These are phyloP conservation scores for Apoda limacodes DNA, from an alignment of 2,888 invertebrate genomes.

Conservation along the genomic window DNA sequence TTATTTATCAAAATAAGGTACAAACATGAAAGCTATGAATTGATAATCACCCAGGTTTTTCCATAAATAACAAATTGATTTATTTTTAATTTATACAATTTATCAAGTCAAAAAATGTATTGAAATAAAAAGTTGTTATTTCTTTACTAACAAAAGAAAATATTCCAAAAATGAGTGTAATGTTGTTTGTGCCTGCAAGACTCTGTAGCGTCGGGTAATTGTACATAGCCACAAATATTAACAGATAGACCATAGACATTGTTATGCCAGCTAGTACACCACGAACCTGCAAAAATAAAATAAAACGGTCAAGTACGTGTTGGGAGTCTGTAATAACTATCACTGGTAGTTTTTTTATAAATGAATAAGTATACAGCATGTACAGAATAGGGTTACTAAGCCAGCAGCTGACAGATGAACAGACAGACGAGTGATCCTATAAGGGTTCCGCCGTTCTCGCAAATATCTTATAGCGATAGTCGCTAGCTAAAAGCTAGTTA, in stretches of 20 bases:
- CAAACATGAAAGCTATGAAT: no score
- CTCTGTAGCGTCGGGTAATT: constrained; percentile 25
- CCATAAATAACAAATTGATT: no score
- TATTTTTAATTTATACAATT: neutral
- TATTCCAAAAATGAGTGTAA: constrained; percentile 26
- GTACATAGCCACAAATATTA: constrained; percentile 29
- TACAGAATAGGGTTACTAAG: no score
- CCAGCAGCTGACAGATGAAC: no score
- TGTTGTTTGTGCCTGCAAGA: constrained; percentile 24
- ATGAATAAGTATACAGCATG: no score
- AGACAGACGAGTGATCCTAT: no score
- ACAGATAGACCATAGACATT: constrained; percentile 36
- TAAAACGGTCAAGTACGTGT: neutral
- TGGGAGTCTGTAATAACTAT: neutral
- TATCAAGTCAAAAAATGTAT: neutral
- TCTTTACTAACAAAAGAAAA: constrained; percentile 31
- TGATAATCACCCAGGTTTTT: no score
- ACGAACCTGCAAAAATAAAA: constrained; percentile 51
- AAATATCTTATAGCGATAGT: no score
- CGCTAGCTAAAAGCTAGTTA: no score
- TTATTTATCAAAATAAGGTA: no score
- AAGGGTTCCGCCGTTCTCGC: no score
- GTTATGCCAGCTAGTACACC: constrained; percentile 72
- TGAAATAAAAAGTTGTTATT: neutral
- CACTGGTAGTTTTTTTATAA: no score